Evolutionary conservation across 2,888 invertebrate genomes (phyloP), one percentile per base, ranked within the genome.

Genomic region (Eilema sororculum): DNA sequence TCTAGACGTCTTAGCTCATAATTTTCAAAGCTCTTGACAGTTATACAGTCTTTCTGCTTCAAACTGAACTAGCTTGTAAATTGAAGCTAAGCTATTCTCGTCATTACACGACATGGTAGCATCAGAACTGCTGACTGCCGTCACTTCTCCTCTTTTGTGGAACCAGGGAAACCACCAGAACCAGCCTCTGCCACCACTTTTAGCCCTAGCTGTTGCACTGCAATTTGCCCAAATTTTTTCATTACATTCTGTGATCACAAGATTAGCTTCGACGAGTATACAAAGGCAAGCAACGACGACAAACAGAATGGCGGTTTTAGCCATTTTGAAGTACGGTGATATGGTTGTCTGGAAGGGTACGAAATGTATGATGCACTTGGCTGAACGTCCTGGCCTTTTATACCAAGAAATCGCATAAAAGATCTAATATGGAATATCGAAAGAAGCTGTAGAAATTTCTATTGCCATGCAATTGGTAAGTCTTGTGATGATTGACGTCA

Each of bases 161-260:
- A 41, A 41, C 16, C 41, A 41, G 41, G 41, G 41, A 41, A 41
- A 16, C 41, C 16, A 41, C 16, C 41, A 16, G 41, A 41, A 41
- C 41, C 16, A 41, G 41, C 16, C 3, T 41, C 41, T 41, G 41
- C 41, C 41, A 16, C 16, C 41, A 16, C 3, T 4, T 16, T 41
- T 37, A 37, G 37, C 37, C 37, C 37, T 37, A 12, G 37, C 37
- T 12, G 10, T 9, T 41, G 16, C 41, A 9, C 28, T 41, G 41
- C 12, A 37, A 37, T 37, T 37, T 13, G 37, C 12, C 37, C 37
- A 37, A 37, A 12, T 2, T 2, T 10, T 37, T 37, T 37, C 95
- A 96, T 96, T 96, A 67, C 93, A 93, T 0, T 96, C 95, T 0
- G 96, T 96, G 84, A 96, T 96, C 12, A 96, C 96, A 46, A 96